Base-by-base conservation (phyloP, 92 coral and sea anemone species). In the Diadumene lineata region DNA sequence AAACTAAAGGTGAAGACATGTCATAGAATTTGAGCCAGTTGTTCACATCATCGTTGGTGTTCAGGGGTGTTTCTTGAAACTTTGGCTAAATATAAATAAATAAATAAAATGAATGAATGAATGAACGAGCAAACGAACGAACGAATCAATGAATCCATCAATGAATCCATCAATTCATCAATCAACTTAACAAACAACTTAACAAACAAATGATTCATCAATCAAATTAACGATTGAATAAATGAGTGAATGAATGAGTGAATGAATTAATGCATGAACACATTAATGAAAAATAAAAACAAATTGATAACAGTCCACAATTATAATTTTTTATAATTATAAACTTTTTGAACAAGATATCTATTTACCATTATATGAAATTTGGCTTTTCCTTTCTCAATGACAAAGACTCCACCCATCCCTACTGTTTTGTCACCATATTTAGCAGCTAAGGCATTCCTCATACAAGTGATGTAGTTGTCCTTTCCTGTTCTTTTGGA, bases 311-410 rank as follows among this genome's bases (percentile, higher is more conserved):
- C n/a, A n/a, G n/a, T n/a, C n/a, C n/a, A n/a, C n/a, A n/a, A n/a
- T n/a, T n/a, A n/a, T n/a, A n/a, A n/a, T n/a, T n/a, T n/a, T n/a
- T n/a, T n/a, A n/a, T n/a, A n/a, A n/a, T n/a, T n/a, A n/a, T n/a
- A n/a, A 16, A 53, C 7, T 4, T 4, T 3, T 23, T 23, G 11
- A 9, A 24, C 11, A 65, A 4, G 17, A 18, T 9, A 55, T 21
- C 60, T 9, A 15, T 55, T 70, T 73, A 96, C 99, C 99, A 96
- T 96, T 34, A 96, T 78, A 58, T 96, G 99, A 27, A 92, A 78
- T 58, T 89, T 96, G 63, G 99, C 99, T 69, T 96, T 90, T 50
- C 99, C 99, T 64, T 85, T 86, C 68, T 87, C 93, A 43, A 96
- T 89, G 32, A 84, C 73, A 68, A 96, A 96, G 50, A 87, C 96